Percentiles rank a stretch among this genome's conserved stretches.
These are phyloP conservation scores for Merodon equestris DNA, from an alignment of 2,888 invertebrate genomes.

Conservation along the genomic window DNA sequence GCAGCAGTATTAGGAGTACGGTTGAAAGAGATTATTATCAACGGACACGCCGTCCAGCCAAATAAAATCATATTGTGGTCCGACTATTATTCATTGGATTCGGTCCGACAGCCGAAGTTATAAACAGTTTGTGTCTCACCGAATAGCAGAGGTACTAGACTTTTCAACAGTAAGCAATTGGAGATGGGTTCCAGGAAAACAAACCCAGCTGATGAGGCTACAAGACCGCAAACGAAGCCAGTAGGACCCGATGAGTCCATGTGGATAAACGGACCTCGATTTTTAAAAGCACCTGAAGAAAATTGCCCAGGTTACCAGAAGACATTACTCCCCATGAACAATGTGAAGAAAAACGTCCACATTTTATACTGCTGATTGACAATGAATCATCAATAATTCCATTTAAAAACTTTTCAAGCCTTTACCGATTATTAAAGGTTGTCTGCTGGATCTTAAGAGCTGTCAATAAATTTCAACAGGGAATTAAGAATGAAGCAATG, in stretches of 20 bases:
- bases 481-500: too few species aligned
- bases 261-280: too few species aligned
- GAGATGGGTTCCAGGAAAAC: too few species aligned
- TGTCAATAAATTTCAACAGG: not conserved
- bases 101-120: constrained; percentile 47
- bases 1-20: constrained; percentile 45
- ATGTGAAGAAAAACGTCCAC: constrained; percentile 5
- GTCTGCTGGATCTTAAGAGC: constrained; percentile 21
- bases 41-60: constrained; percentile 25
- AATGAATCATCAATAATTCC: too few species aligned
- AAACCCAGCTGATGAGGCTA: too few species aligned
- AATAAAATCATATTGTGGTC: constrained; percentile 34
- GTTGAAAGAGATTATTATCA: constrained; percentile 29
- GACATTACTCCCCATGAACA: not conserved
- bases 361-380: not conserved
- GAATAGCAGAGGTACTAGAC: constrained; percentile 69
- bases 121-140: constrained; percentile 69
- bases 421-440: constrained; percentile 28
- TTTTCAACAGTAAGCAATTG: too few species aligned
- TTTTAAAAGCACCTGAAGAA: constrained; percentile 22
- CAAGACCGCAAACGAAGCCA: too few species aligned
- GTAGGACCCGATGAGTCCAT: too few species aligned
- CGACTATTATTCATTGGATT: constrained; percentile 60
- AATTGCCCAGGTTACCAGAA: constrained; percentile 13
- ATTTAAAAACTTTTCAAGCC: too few species aligned